Base-by-base conservation (phyloP, 2,888 invertebrate species). In the Alviniconcha strummeri region DNA sequence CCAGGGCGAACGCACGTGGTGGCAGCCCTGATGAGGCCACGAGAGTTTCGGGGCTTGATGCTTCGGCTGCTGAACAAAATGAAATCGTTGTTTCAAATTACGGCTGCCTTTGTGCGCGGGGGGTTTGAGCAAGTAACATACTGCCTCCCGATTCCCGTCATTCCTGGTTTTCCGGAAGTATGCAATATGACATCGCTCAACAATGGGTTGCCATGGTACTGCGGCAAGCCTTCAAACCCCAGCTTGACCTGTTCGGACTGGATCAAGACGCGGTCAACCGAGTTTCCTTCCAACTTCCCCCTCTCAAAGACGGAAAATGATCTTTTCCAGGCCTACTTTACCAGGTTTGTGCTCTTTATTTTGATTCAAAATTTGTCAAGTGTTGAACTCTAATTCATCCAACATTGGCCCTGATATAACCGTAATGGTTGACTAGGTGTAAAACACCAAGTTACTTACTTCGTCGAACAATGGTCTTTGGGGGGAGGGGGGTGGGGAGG, bases 191-290 rank as follows among this genome's bases (percentile, higher is more conserved):
- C 82, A 13, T 6, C 64, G 17, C 54, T 60, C 6, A 82, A 82
- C 76, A 19, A 76, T 17, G 76, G 67, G 1, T 55, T 82, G 17
- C 76, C 82, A 4, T 82, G 82, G 82, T 82, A 54, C 67, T 82
- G 82, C 55, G 82, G 82, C 15, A 75, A 76, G 11, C 82, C 82
- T 9, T 7, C 52, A 17, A 17, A 54, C 9, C 52, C 60, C 5
- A 52, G 52, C 9, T 55, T 82, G 6, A 15, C 60, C n/a, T 82
- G 82, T 11, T 8, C 9, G 0, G 67, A 82, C 76, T 82, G 82
- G 82, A 19, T 67, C 17, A 11, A 19, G 13, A 19, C 74, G 13
- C 9, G 15, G 0, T n/a, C 8, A 8, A 60, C 60, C 4, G 13
- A 13, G 9, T 60, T 60, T 13, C 60, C 60, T 11, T 11, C 9